phyloP scores from a whole-genome alignment of 2,113 vertebrate genomes.

The Pterocles orientalis region DNA sequence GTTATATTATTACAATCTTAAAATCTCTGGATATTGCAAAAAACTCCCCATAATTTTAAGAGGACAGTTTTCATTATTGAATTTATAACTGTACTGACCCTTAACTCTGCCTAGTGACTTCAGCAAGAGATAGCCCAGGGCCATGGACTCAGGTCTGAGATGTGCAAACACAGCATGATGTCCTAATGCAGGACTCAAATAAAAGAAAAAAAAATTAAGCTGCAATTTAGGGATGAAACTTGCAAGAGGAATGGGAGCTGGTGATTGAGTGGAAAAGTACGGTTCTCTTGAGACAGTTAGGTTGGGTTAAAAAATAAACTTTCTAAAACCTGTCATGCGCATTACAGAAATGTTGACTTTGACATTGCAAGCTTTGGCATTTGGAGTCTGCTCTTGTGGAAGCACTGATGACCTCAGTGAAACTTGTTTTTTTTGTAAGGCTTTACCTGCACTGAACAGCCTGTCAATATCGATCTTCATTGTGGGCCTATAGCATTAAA shows the following conservation, averaged over 20 bases:
- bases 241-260: neutral
- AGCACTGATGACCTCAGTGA: neutral
- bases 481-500: neutral
- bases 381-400: neutral
- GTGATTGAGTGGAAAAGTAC: neutral
- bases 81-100: neutral
- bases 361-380: neutral
- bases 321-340: neutral
- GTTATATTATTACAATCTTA: neutral
- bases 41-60: neutral
- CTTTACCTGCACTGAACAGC: neutral
- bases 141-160: neutral
- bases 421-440: neutral
- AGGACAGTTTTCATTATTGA: neutral
- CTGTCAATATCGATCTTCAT: neutral
- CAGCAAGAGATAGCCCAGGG: neutral
- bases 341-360: neutral
- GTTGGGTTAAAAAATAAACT: neutral
- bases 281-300: neutral
- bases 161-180: neutral
- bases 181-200: neutral
- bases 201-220: neutral
- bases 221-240: neutral
- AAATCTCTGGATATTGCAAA: neutral
- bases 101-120: neutral